phyloP scores from a whole-genome alignment of 30 jellyfish, hydroid and myxozoan species.

The Chrysaora quinquecirrha region DNA sequence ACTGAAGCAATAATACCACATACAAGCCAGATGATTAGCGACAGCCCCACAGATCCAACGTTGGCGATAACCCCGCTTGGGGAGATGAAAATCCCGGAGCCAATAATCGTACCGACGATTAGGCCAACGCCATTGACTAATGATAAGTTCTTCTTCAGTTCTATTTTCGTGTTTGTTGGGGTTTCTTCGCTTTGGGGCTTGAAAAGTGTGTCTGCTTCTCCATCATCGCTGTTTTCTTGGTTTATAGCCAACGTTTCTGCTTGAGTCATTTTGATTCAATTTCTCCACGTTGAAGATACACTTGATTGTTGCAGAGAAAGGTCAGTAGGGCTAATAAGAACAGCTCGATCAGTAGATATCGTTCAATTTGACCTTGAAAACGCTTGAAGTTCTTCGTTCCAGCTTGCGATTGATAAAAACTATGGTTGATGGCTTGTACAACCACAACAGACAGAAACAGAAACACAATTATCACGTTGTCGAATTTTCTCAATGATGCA shows the following conservation, averaged over 20 bases:
- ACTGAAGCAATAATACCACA: slow-evolving; percentile 79
- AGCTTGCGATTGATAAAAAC: too few species aligned
- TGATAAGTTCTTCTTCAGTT: slow-evolving; percentile 61
- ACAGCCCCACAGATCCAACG: slow-evolving; percentile 81
- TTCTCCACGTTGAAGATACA: too few species aligned
- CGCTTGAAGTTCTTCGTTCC: too few species aligned
- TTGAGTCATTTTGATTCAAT: slow-evolving; percentile 12
- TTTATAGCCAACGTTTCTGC: slow-evolving; percentile 27
- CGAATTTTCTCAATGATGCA: slow-evolving; percentile 1
- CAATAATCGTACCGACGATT: slow-evolving; percentile 86
- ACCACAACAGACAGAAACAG: background rate
- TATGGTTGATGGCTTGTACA: too few species aligned
- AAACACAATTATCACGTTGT: background rate
- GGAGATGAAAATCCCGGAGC: slow-evolving; percentile 86
- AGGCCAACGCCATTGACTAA: slow-evolving; percentile 68
- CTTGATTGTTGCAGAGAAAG: too few species aligned
- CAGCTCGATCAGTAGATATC: too few species aligned
- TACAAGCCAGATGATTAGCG: slow-evolving; percentile 74
- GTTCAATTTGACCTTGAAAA: too few species aligned
- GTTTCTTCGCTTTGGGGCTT: background rate
- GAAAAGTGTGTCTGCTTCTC: background rate
- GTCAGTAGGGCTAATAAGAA: too few species aligned
- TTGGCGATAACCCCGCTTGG: slow-evolving; percentile 70
- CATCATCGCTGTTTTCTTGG: slow-evolving; percentile 2
- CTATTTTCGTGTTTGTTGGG: too few species aligned